These are phyloP conservation scores for Holacanthella duospinosa DNA, from an alignment of 2,888 invertebrate species.

Conservation along the genomic window DNA sequence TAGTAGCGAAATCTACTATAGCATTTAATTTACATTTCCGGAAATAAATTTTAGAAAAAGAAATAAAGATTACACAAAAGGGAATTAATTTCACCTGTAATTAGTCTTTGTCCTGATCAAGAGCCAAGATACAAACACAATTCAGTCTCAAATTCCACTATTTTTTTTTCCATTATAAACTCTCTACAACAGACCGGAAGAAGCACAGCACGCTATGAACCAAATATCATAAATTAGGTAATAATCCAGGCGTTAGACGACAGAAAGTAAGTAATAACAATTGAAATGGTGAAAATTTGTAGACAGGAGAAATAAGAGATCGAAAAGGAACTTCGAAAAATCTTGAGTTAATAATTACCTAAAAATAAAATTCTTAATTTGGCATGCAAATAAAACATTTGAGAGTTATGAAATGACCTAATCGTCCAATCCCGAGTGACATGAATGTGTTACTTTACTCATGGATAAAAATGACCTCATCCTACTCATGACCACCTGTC, in stretches of 20 bases:
- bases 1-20: no score
- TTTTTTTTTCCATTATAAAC: no score
- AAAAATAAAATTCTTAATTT: neutral
- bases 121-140: neutral
- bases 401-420: neutral
- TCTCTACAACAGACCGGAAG: no score
- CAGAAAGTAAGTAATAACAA: neutral
- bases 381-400: neutral
- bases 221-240: neutral
- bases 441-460: neutral
- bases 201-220: neutral
- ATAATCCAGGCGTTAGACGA: no score
- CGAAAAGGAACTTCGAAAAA: no score
- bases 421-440: neutral
- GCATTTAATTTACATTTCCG: no score
- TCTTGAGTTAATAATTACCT: no score
- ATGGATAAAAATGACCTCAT: constrained; percentile 6
- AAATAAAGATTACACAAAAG: neutral
- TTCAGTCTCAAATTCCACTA: no score
- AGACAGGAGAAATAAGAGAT: neutral
- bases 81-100: neutral
- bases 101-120: neutral
- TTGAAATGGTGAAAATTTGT: neutral
- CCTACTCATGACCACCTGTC: neutral
- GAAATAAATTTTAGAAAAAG: neutral